These are phyloP conservation scores for Chunga burmeisteri DNA, from an alignment of 2,113 vertebrate species.

Conservation along the genomic window DNA sequence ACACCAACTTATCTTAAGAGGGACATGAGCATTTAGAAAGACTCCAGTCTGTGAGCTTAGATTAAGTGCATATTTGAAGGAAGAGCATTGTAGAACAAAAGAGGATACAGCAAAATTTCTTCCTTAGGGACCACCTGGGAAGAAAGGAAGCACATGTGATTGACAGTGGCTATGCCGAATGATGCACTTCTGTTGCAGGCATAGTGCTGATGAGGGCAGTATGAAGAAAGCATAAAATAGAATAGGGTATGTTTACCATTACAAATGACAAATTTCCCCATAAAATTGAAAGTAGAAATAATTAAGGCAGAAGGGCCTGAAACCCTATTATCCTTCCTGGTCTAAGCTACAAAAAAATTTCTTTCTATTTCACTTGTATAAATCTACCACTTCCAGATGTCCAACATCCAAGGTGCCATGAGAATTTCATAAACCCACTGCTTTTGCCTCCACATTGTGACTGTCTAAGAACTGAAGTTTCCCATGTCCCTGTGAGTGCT, in stretches of 20 bases:
- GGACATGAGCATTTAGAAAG: background rate
- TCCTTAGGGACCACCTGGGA: background rate
- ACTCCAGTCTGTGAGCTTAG: background rate
- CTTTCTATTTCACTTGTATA: background rate
- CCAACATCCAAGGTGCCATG: background rate
- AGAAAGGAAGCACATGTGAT: background rate
- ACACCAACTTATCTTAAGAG: background rate
- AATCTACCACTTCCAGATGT: background rate
- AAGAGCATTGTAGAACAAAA: background rate
- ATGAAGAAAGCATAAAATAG: background rate
- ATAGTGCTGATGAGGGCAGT: background rate
- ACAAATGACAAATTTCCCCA: background rate
- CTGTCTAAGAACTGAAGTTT: background rate
- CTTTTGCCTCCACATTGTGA: background rate
- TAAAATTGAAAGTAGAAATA: background rate
- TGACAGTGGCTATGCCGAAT: background rate
- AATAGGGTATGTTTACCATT: background rate
- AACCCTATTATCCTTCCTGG: background rate
- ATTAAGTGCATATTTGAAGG: background rate
- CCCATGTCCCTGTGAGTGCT: background rate
- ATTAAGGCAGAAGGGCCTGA: background rate
- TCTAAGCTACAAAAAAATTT: background rate
- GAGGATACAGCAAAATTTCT: background rate
- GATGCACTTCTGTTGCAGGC: rapidly evolving
- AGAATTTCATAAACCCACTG: background rate